Evolutionary conservation across 2,797 vertebrate species (phyloP).

Genomic region (Muraenolepis orangiensis): DNA sequence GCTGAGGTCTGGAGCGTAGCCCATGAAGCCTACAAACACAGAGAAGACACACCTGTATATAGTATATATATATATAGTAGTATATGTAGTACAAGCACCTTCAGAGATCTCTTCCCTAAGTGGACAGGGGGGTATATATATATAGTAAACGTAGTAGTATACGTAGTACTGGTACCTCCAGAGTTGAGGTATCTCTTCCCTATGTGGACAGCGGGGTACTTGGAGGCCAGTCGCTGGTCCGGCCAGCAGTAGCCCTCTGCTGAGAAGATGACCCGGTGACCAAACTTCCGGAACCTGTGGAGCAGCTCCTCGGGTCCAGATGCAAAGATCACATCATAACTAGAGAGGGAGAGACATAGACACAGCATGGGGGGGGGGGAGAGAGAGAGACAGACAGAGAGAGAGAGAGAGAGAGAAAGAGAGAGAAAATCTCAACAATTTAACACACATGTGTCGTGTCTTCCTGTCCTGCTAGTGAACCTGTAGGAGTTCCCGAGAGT

Average conservation of each 20-base stretch:
- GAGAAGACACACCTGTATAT: constrained; percentile 13
- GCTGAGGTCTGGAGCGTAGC: constrained; percentile 74
- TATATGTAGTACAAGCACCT: constrained; percentile 71
- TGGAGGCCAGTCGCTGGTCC: constrained; percentile 80
- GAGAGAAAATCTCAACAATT: background rate
- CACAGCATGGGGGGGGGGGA: background rate
- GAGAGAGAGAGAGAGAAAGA: constrained; percentile 7
- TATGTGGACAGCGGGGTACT: constrained; percentile 77
- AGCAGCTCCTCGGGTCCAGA: constrained; percentile 79
- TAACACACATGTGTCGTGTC: background rate
- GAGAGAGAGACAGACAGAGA: constrained; percentile 4
- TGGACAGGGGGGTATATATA: constrained; percentile 69
- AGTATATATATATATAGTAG: background rate
- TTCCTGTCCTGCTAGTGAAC: background rate
- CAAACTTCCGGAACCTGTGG: constrained; percentile 73
- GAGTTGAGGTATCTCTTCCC: constrained; percentile 90
- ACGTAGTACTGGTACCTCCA: constrained; percentile 67
- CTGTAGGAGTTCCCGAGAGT: background rate
- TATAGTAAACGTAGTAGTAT: background rate
- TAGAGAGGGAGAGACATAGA: constrained; percentile 31
- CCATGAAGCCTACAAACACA: constrained; percentile 77
- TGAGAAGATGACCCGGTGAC: constrained; percentile 80
- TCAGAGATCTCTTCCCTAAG: constrained; percentile 82
- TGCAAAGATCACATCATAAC: constrained; percentile 82
- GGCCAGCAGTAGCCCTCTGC: constrained; percentile 90